Base-by-base conservation (phyloP, 2,888 invertebrate genomes). In the Thera britannica region DNA sequence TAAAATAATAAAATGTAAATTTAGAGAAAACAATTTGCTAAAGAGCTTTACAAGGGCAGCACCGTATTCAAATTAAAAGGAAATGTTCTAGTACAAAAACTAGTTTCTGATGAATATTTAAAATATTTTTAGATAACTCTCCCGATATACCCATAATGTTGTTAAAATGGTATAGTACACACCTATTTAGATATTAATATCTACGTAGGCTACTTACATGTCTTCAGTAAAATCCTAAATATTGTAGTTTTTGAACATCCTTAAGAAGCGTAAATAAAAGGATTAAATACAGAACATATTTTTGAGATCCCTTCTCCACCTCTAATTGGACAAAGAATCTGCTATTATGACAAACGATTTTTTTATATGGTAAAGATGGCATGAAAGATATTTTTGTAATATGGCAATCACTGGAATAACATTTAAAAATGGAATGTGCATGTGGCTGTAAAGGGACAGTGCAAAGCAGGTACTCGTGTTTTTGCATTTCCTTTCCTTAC, bases 401-500 rank as follows among this genome's bases (percentile, higher is more conserved):
- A 77, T 85, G 79, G 83, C 84, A 87, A 88, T 82, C 81, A 83
- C 80, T 82, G 79, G 82, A 83, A 86, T 85, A 87, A 83, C 85
- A 84, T 87, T 88, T 84, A 85, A 86, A 88, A 86, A 84, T 83
- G 84, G 87, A 90, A 89, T 90, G 89, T 82, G 90, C 91, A 91
- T 91, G 86, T 89, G 92, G 85, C 90, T 88, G 88, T 83, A 83
- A 89, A 89, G 90, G 92, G 92, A 90, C 92, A 90, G 88, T 89
- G 84, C 81, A 79, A 81, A 87, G 92, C 91, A 93, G 86, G 85
- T 86, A 87, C 86, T 76, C 80, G 80, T 80, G 90, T 93, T 93
- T 93, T 93, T 93, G 92, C 92, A 93, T 93, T 93, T 93, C 93
- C 93, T 93, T 87, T 90, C 90, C 90, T 77, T 75, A 81, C 90